Percentiles rank a stretch among this genome's conserved stretches.
Evolutionary conservation across 2,797 vertebrate species (phyloP).

Genomic region (Botia almorhae): DNA sequence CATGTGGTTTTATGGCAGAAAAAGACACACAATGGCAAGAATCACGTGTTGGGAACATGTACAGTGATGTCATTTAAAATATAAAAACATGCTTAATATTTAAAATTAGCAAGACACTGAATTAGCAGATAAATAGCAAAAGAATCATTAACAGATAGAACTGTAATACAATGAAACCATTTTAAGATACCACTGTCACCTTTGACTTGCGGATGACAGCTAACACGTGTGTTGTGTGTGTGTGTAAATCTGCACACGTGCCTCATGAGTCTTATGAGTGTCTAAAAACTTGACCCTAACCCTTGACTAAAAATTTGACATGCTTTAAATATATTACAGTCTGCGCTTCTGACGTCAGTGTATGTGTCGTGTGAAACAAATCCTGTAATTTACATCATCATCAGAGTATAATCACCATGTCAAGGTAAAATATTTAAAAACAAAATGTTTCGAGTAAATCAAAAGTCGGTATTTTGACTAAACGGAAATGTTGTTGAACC

Average conservation of each 20-base stretch:
- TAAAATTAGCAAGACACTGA: constrained; percentile 12
- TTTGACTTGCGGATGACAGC: not conserved
- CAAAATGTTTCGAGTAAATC: not conserved
- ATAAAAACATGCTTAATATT: constrained; percentile 7
- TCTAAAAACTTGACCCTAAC: no score
- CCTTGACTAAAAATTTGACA: no score
- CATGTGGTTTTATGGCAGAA: constrained; percentile 15
- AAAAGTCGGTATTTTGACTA: not conserved
- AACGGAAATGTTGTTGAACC: not conserved
- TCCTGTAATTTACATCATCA: not conserved
- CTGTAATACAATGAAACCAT: not conserved
- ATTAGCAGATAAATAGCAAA: not conserved
- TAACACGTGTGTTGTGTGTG: no score
- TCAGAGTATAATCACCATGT: not conserved
- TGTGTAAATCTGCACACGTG: no score
- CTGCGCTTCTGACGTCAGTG: not conserved
- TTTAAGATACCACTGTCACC: not conserved
- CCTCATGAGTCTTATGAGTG: not conserved
- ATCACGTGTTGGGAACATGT: not conserved
- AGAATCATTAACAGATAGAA: not conserved
- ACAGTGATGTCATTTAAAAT: constrained; percentile 18
- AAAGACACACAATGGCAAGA: constrained; percentile 21
- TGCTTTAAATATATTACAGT: not conserved
- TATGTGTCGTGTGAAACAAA: not conserved
- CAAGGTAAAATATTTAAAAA: not conserved